A percentile compares a stretch with the other conserved stretches of the same genome.
Evolutionary conservation across 1,140 invertebrate genomes (phyloP).

Genomic region (Apis cerana): DNA sequence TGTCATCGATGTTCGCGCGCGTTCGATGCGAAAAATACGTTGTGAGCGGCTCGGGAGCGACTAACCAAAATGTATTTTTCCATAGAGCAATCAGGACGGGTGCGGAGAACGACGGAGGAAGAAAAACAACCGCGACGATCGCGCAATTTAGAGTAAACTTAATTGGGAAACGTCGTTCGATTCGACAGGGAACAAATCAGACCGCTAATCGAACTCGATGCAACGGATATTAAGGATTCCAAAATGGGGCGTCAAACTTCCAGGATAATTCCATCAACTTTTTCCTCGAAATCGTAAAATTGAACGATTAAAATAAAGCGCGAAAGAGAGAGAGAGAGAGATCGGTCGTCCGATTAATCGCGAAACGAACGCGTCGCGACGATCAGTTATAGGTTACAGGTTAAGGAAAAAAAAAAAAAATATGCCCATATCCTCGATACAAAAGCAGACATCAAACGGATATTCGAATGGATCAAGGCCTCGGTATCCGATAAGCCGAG

Average conservation of each 20-base stretch:
- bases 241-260: background rate
- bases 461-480: constrained; percentile 53
- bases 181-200: constrained; percentile 46
- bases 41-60: background rate
- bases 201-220: constrained; percentile 32
- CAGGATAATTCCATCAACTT: background rate
- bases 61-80: constrained; percentile 44
- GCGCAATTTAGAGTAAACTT: constrained; percentile 79
- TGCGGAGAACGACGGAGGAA: background rate
- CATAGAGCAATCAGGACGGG: constrained; percentile 10
- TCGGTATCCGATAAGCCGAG: constrained; percentile 60
- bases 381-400: background rate
- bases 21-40: constrained; percentile 28
- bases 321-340: too few species aligned
- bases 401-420: background rate
- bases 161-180: constrained; percentile 78
- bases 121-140: constrained; percentile 54
- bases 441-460: constrained; percentile 23
- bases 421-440: background rate
- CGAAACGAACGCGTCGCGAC: background rate
- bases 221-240: constrained; percentile 18
- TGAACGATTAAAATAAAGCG: too few species aligned
- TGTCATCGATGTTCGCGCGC: constrained; percentile 27
- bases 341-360: background rate
- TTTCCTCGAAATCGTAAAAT: too few species aligned